phyloP scores from a whole-genome alignment of 2,113 vertebrate genomes.

The Sceloporus undulatus region DNA sequence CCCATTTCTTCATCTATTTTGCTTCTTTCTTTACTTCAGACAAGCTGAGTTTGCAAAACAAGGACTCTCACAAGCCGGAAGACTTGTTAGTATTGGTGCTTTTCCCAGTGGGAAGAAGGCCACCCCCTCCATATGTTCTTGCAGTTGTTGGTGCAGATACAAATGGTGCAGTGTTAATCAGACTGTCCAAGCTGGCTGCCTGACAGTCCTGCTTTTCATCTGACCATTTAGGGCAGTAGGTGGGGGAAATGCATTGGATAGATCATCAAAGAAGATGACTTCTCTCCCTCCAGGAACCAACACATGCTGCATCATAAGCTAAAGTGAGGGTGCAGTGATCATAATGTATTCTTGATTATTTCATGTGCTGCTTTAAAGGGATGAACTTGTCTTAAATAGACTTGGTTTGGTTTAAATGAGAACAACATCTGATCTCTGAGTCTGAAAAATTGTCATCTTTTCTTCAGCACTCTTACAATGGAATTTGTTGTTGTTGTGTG shows the following conservation, averaged over 20 bases:
- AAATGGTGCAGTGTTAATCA: conserved; percentile 37
- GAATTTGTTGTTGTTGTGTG: not conserved
- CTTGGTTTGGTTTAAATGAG: not conserved
- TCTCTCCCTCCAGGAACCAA: not conserved
- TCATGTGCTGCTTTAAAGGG: not conserved
- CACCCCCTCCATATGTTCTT: conserved; percentile 38
- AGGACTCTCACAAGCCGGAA: conserved; percentile 44
- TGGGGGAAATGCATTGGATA: not conserved
- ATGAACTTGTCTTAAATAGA: not conserved
- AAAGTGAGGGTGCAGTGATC: not conserved
- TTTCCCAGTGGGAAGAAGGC: conserved; percentile 58
- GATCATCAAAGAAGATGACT: conserved; percentile 15
- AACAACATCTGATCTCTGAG: not conserved
- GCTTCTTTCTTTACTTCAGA: conserved; percentile 10
- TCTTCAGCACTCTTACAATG: not conserved
- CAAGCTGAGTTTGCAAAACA: conserved; percentile 30
- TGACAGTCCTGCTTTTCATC: conserved; percentile 53
- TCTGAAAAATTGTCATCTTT: not conserved
- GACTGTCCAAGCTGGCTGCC: conserved; percentile 24
- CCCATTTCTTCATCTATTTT: not conserved
- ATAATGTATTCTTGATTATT: conserved; percentile 1
- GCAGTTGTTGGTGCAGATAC: conserved; percentile 43
- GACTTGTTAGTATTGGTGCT: conserved; percentile 40
- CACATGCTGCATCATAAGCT: not conserved
- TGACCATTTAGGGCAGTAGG: not conserved